These are phyloP conservation scores for Cremastinae sp. DNA, from an alignment of 2,888 invertebrate genomes.

Conservation along the genomic window DNA sequence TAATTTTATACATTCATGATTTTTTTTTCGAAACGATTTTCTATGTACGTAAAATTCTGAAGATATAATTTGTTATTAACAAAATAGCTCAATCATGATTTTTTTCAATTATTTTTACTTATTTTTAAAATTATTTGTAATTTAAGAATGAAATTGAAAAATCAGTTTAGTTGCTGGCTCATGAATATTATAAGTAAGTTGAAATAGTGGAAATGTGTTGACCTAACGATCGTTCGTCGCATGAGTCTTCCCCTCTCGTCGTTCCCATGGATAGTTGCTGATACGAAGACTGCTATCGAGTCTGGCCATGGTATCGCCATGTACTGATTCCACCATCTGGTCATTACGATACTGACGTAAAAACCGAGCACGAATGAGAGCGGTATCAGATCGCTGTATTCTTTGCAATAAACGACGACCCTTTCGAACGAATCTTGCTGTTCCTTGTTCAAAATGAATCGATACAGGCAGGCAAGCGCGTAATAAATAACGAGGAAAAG, in stretches of 20 bases:
- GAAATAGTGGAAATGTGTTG: too few species aligned
- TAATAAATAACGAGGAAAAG: conserved; percentile 91
- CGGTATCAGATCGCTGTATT: conserved; percentile 93
- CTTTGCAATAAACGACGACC: conserved; percentile 91
- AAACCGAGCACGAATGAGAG: conserved; percentile 96
- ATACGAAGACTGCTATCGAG: conserved; percentile 82
- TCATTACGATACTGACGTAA: conserved; percentile 96
- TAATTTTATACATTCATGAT: too few species aligned
- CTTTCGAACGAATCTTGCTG: conserved; percentile 91
- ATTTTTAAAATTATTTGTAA: not conserved
- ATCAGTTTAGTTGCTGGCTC: too few species aligned
- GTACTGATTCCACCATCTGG: conserved; percentile 89
- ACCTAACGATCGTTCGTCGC: conserved; percentile 82
- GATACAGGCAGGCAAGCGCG: conserved; percentile 88
- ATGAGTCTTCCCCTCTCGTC: conserved; percentile 82
- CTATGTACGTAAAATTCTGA: too few species aligned
- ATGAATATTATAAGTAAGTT: too few species aligned
- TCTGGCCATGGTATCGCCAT: conserved; percentile 84
- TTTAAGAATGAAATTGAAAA: conserved; percentile 25
- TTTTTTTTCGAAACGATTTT: too few species aligned
- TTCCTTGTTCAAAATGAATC: conserved; percentile 84
- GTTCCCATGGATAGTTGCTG: conserved; percentile 83
- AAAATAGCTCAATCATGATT: not conserved
- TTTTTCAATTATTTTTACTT: not conserved
- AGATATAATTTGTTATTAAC: too few species aligned